Percentiles rank a stretch among this genome's conserved stretches.
These are phyloP conservation scores for Hyles lineata DNA, from an alignment of 2,888 invertebrate genomes.

Conservation along the genomic window DNA sequence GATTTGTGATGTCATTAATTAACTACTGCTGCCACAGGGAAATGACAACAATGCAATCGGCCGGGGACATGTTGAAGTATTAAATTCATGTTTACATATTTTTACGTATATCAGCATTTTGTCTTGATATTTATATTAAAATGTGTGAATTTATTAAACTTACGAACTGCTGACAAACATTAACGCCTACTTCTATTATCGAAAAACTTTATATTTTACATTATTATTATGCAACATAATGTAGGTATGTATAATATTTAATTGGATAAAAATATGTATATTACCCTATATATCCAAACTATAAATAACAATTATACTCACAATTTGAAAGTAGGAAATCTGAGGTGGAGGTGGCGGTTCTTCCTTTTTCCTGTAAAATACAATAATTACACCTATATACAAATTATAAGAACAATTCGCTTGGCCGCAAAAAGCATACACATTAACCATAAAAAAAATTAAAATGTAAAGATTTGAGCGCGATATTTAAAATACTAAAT, in stretches of 20 bases:
- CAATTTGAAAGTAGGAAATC: constrained; percentile 56
- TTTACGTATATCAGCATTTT: too few species aligned
- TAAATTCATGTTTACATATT: too few species aligned
- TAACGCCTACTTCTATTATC: neutral
- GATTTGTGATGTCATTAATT: neutral
- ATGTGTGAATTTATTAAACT: too few species aligned
- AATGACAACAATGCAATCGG: too few species aligned
- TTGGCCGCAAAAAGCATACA: neutral
- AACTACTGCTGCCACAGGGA: too few species aligned
- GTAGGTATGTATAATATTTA: too few species aligned
- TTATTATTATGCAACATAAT: too few species aligned
- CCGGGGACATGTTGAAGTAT: too few species aligned
- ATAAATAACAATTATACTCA: constrained; percentile 48
- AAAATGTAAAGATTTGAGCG: neutral
- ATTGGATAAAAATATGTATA: neutral
- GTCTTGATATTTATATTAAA: too few species aligned
- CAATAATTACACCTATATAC: constrained; percentile 1
- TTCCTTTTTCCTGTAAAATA: constrained; percentile 38
- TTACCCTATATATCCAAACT: neutral
- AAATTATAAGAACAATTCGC: constrained; percentile 10
- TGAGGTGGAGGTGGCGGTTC: constrained; percentile 36
- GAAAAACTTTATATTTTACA: neutral
- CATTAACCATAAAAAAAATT: neutral
- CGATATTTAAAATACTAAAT: neutral
- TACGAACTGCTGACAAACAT: neutral